Evolutionary conservation across 2,888 invertebrate species (phyloP), one percentile per base, ranked within the genome.

Genomic region (Harmothoe impar): DNA sequence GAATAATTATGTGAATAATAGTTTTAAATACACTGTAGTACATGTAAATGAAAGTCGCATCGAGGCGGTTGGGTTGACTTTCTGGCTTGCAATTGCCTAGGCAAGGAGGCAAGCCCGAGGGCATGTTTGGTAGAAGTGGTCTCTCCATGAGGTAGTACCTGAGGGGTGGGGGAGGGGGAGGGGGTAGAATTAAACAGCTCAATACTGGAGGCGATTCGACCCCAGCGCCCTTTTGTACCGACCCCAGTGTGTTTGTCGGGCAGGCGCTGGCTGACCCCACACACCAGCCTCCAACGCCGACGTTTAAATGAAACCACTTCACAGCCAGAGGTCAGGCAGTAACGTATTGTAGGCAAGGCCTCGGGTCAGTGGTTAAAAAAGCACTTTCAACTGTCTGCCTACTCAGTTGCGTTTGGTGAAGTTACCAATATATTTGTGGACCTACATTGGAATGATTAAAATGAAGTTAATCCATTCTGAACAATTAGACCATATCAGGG

Each of bases 131-230:
- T 5, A 17, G 31, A 17, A 31, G 77, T 31, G 31, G 17, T 20
- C 12, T 62, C 23, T 62, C 62, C n/a, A 15, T 62, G 62, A 3
- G 25, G 77, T 77, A 31, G 77, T 31, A 29, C 0, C 1, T n/a
- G 77, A 25, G 77, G 25, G 3, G 31, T 5, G 31, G 29, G 31
- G 29, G 77, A 17, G 77, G n/a, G n/a, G 81, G 43, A 20, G 43
- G 35, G 43, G 29, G 7, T 25, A 0, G 56, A 86, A 86, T 86
- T 86, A 86, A 86, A 86, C 86, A 86, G 86, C 86, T 86, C 86
- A 86, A 86, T 86, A 86, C 86, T 43, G 81, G 81, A 81, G 81
- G 81, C 81, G 35, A 43, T 81, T 81, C 81, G 72, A 72, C 81
- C 81, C 81, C 81, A 20, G 33, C 23, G 35, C 23, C 81, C 81